A percentile compares a stretch with the other conserved stretches of the same genome.
Conservation (phyloP, 2,797 vertebrate genomes). For the Benthosema pterotum region DNA sequence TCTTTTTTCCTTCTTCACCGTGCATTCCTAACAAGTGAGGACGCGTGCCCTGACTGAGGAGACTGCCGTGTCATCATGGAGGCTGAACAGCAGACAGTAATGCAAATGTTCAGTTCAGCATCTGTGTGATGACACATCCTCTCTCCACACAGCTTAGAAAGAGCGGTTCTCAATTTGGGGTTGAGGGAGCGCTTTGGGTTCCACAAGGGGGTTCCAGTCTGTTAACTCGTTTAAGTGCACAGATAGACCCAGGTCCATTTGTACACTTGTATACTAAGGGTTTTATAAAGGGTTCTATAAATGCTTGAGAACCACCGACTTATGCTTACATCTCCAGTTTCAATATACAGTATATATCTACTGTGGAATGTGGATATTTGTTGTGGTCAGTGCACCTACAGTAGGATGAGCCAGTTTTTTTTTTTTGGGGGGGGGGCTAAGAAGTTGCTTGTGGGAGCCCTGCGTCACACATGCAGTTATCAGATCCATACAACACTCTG, state of each 20-base stretch:
- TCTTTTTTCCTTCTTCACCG: slow-evolving; percentile 13
- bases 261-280: too few relatives aligned
- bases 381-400: slow-evolving; percentile 64
- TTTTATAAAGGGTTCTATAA: too few relatives aligned
- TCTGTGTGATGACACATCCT: neutral
- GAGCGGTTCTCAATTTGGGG: too few relatives aligned
- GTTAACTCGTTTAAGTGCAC: too few relatives aligned
- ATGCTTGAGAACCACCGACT: too few relatives aligned
- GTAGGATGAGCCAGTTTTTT: slow-evolving; percentile 77
- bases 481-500: slow-evolving; percentile 77
- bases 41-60: slow-evolving; percentile 15
- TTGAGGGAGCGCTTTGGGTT: too few relatives aligned
- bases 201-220: too few relatives aligned
- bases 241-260: too few relatives aligned
- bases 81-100: slow-evolving; percentile 17
- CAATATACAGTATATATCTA: slow-evolving; percentile 20
- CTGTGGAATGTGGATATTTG: too few relatives aligned
- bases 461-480: slow-evolving; percentile 82
- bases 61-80: slow-evolving; percentile 1
- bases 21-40: slow-evolving; percentile 36
- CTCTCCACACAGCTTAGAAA: neutral
- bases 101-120: slow-evolving; percentile 3
- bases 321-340: too few relatives aligned
- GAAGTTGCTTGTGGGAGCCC: slow-evolving; percentile 75
- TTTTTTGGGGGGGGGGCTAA: slow-evolving; percentile 61